Conservation (phyloP, 2,797 vertebrate species). For the Pangasius sanitwongsei region DNA sequence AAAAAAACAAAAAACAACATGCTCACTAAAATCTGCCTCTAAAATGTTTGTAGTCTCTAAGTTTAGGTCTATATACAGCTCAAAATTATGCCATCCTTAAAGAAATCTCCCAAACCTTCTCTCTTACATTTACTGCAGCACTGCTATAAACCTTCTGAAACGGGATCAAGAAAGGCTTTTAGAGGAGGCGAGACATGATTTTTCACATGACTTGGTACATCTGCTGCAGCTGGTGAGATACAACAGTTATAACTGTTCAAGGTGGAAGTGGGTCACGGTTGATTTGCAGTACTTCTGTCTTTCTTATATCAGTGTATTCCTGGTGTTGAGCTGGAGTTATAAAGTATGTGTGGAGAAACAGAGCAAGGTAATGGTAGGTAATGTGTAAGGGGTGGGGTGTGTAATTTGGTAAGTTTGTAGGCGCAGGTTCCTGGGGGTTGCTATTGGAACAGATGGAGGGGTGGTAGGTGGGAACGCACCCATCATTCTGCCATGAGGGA, state of each 20-base stretch:
- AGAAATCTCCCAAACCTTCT: neutral
- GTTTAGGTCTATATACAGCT: neutral
- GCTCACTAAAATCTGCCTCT: neutral
- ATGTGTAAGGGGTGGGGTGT: slow-evolving; percentile 4
- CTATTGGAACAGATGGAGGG: slow-evolving; percentile 18
- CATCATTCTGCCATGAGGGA: slow-evolving; percentile 10
- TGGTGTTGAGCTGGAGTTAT: neutral
- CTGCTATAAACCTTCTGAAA: neutral
- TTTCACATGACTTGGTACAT: neutral
- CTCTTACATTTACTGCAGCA: neutral
- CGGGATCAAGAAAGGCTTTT: neutral
- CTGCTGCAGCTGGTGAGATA: neutral
- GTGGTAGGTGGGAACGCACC: slow-evolving; percentile 16
- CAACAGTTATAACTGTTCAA: neutral
- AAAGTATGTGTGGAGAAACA: neutral
- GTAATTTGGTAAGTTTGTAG: slow-evolving; percentile 27
- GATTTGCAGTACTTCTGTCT: neutral
- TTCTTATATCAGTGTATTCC: neutral
- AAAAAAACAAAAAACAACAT: neutral
- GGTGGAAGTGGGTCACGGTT: neutral
- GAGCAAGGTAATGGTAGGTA: neutral
- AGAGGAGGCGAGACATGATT: no score
- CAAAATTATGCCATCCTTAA: neutral
- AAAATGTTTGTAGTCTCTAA: neutral
- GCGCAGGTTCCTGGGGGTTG: slow-evolving; percentile 8